Evolutionary conservation across 1,140 invertebrate species (phyloP).

Genomic region (Pseudoatta argentina): DNA sequence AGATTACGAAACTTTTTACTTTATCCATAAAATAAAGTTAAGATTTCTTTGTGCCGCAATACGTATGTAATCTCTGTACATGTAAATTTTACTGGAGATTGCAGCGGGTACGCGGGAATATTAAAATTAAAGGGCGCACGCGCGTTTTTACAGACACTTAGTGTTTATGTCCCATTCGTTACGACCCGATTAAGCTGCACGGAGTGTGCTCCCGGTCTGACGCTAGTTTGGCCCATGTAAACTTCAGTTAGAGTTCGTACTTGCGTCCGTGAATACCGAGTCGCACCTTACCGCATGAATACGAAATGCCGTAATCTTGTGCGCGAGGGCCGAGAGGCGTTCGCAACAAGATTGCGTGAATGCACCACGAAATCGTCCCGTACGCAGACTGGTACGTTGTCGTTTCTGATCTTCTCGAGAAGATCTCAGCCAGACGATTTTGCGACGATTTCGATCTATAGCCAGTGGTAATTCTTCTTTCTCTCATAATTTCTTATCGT

Average conservation of each 20-base stretch:
- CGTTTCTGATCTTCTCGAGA: slow-evolving; percentile 34
- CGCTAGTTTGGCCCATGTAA: slow-evolving; percentile 67
- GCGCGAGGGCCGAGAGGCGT: slow-evolving; percentile 16
- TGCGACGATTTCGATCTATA: background rate
- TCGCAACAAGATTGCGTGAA: slow-evolving; percentile 28
- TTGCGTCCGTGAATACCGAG: slow-evolving; percentile 67
- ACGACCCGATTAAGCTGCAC: slow-evolving; percentile 50
- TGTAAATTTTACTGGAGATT: slow-evolving; percentile 33
- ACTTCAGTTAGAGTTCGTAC: slow-evolving; percentile 73
- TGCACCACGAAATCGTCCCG: slow-evolving; percentile 29
- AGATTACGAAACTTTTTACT: background rate
- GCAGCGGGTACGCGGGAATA: background rate
- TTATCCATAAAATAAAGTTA: background rate
- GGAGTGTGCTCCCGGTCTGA: slow-evolving; percentile 26
- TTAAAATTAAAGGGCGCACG: slow-evolving; percentile 27
- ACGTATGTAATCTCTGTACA: background rate
- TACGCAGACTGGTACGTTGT: slow-evolving; percentile 12
- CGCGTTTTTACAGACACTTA: slow-evolving; percentile 38
- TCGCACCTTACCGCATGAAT: slow-evolving; percentile 72
- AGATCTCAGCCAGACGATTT: background rate
- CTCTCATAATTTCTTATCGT: background rate
- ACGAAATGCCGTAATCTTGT: slow-evolving; percentile 74
- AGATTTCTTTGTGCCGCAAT: background rate
- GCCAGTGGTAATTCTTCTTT: background rate
- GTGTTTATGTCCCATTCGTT: slow-evolving; percentile 69